Conservation (phyloP, 2,113 vertebrate species). For the Proteles cristata region DNA sequence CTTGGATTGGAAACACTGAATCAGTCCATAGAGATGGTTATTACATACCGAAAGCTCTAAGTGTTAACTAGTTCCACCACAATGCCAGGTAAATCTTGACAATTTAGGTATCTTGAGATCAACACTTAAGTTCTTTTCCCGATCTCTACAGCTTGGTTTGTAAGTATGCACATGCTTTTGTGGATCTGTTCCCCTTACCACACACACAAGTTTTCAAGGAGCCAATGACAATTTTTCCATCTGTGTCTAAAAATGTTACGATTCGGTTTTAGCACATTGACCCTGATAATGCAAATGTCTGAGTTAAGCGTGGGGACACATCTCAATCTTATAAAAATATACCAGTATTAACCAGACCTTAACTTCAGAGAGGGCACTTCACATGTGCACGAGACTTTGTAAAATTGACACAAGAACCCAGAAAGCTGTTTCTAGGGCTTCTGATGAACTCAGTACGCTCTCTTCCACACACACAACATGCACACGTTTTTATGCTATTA, state of each 20-base stretch:
- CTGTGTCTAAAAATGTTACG: slow-evolving; percentile 87
- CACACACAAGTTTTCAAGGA: slow-evolving; percentile 82
- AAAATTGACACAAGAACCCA: slow-evolving; percentile 83
- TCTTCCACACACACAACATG: slow-evolving; percentile 36
- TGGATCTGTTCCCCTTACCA: slow-evolving; percentile 84
- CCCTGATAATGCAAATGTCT: slow-evolving; percentile 82
- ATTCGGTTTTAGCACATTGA: slow-evolving; percentile 84
- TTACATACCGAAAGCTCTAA: slow-evolving; percentile 91
- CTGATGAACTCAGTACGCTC: slow-evolving; percentile 52
- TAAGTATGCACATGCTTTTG: slow-evolving; percentile 87
- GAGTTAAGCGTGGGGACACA: slow-evolving; percentile 84
- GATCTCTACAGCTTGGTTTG: slow-evolving; percentile 93
- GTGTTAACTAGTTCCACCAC: slow-evolving; percentile 91
- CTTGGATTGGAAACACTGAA: slow-evolving; percentile 95
- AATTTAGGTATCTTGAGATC: slow-evolving; percentile 89
- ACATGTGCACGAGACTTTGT: slow-evolving; percentile 83
- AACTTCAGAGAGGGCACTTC: slow-evolving; percentile 84
- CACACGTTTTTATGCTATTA: slow-evolving; percentile 58
- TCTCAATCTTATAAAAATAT: slow-evolving; percentile 91
- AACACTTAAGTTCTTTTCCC: slow-evolving; percentile 84
- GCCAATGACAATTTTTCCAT: slow-evolving; percentile 85
- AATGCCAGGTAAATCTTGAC: slow-evolving; percentile 88
- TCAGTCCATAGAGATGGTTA: slow-evolving; percentile 91
- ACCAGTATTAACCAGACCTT: slow-evolving; percentile 87
- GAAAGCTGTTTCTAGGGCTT: slow-evolving; percentile 83